Conservation (phyloP, 2,888 invertebrate species). For the Endomychus coccineus region DNA sequence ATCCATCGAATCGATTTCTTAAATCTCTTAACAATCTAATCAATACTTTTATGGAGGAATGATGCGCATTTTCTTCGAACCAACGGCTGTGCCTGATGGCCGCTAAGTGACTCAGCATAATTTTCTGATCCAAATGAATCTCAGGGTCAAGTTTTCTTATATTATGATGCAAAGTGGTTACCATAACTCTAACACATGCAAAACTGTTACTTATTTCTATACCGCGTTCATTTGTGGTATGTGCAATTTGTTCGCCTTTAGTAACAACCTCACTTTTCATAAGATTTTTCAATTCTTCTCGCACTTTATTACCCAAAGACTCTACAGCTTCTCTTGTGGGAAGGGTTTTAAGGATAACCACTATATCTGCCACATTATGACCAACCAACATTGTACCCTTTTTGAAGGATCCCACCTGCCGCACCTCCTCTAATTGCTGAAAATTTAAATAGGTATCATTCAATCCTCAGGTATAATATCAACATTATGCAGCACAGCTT, state of each 20-base stretch:
- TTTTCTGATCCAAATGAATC: constrained; percentile 63
- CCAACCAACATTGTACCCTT: constrained; percentile 97
- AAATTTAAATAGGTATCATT: constrained; percentile 20
- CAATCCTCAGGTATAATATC: no score
- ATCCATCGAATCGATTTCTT: constrained; percentile 79
- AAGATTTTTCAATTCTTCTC: constrained; percentile 75
- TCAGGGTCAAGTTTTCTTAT: constrained; percentile 88
- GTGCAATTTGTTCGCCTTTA: constrained; percentile 51
- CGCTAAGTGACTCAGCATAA: constrained; percentile 83
- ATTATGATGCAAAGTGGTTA: constrained; percentile 92
- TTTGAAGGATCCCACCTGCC: constrained; percentile 96
- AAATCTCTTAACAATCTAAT: constrained; percentile 92
- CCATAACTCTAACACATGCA: constrained; percentile 81
- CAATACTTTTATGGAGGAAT: constrained; percentile 87
- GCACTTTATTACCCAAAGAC: constrained; percentile 79
- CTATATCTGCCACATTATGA: constrained; percentile 92
- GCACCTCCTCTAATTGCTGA: constrained; percentile 85
- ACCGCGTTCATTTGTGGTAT: constrained; percentile 64
- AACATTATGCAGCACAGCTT: no score
- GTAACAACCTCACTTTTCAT: constrained; percentile 56
- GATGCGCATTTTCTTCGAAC: constrained; percentile 97
- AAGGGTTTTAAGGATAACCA: constrained; percentile 91
- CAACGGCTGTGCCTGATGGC: constrained; percentile 94
- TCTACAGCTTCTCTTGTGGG: constrained; percentile 95
- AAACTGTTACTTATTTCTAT: constrained; percentile 82